These are phyloP conservation scores for Unio delphinus DNA, from an alignment of 2,888 invertebrate species.

Conservation along the genomic window DNA sequence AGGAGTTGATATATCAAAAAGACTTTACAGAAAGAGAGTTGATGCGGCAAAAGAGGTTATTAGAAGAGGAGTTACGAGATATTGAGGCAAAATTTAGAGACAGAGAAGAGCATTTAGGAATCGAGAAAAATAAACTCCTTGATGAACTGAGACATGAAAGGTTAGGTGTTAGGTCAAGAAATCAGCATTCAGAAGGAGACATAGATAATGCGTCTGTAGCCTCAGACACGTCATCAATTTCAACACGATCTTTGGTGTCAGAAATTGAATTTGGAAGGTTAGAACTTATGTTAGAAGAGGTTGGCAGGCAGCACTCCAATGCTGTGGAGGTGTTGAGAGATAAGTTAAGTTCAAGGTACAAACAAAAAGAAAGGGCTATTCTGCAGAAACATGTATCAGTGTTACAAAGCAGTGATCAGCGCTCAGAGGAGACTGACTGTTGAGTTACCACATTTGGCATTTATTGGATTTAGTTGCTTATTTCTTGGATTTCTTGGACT, in stretches of 20 bases:
- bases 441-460: background rate
- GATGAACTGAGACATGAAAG: constrained; percentile 39
- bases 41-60: constrained; percentile 57
- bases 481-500: too few species aligned
- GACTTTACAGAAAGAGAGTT: constrained; percentile 58
- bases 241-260: constrained; percentile 5
- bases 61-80: constrained; percentile 58
- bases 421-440: constrained; percentile 11
- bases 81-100: constrained; percentile 58
- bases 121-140: constrained; percentile 53
- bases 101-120: constrained; percentile 50
- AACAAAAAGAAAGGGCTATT: constrained; percentile 27
- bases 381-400: constrained; percentile 34
- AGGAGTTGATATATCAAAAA: constrained; percentile 58
- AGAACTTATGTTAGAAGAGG: constrained; percentile 40
- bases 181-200: constrained; percentile 17
- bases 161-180: constrained; percentile 3
- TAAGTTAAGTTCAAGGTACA: constrained; percentile 45
- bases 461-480: background rate
- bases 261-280: constrained; percentile 28
- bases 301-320: constrained; percentile 41
- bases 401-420: constrained; percentile 19
- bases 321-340: constrained; percentile 56
- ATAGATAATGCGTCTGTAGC: constrained; percentile 22
- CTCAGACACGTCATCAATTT: constrained; percentile 17